Evolutionary conservation across 30 jellyfish, hydroid and myxozoan species (phyloP).

Genomic region (Mastigias papua): DNA sequence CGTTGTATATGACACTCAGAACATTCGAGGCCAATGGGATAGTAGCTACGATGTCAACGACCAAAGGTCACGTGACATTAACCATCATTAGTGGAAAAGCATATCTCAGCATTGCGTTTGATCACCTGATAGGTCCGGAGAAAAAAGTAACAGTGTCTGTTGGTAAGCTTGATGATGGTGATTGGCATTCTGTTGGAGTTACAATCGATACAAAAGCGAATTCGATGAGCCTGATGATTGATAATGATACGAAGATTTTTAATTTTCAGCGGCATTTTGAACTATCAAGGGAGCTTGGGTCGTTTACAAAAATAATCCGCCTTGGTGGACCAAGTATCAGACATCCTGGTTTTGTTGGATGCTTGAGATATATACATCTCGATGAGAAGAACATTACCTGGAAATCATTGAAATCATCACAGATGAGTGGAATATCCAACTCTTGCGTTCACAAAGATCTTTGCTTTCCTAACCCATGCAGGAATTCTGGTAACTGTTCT

Average conservation of each 20-base stretch:
- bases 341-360: constrained; percentile 88
- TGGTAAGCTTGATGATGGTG: constrained; percentile 80
- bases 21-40: constrained; percentile 92
- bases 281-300: constrained; percentile 73
- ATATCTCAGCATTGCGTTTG: constrained; percentile 69
- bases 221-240: constrained; percentile 60
- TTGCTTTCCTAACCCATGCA: constrained; percentile 95
- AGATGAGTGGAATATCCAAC: constrained; percentile 54
- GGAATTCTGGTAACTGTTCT: constrained; percentile 76
- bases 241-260: constrained; percentile 32
- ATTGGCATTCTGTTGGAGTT: constrained; percentile 86
- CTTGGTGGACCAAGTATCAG: constrained; percentile 90
- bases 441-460: constrained; percentile 79
- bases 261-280: constrained; percentile 70
- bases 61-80: constrained; percentile 79
- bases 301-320: constrained; percentile 44
- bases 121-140: constrained; percentile 63
- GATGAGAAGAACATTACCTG: constrained; percentile 64
- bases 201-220: constrained; percentile 58
- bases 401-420: constrained; percentile 29
- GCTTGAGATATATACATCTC: constrained; percentile 62
- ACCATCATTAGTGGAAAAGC: constrained; percentile 73
- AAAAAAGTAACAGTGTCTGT: constrained; percentile 50
- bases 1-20: constrained; percentile 66
- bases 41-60: constrained; percentile 74